Percentiles rank a stretch among this genome's conserved stretches.
phyloP scores from a whole-genome alignment of 2,113 vertebrate genomes.

The Diglossa brunneiventris region DNA sequence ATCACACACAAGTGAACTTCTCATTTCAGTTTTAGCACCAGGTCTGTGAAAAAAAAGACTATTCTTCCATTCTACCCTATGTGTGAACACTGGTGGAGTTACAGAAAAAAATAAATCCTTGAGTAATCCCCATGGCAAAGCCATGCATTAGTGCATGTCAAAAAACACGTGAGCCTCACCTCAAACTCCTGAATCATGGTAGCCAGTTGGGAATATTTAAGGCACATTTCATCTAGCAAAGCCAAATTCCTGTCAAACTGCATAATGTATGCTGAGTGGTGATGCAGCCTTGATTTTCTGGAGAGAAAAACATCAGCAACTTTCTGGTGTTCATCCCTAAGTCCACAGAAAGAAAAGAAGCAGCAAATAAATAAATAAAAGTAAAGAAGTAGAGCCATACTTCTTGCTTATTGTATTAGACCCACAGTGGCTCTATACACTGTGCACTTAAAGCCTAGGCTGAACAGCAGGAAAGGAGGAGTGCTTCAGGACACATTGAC shows the following conservation, averaged over 20 bases:
- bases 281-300: slow-evolving; percentile 80
- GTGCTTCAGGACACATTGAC: neutral
- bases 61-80: neutral
- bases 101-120: neutral
- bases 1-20: neutral
- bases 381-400: neutral
- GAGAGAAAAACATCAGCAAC: slow-evolving; percentile 89
- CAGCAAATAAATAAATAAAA: neutral
- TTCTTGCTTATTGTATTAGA: neutral
- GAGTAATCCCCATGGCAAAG: neutral
- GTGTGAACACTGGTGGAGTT: neutral
- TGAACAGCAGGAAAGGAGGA: neutral
- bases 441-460: neutral
- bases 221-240: slow-evolving; percentile 84
- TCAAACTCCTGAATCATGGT: slow-evolving; percentile 83
- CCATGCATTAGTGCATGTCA: neutral
- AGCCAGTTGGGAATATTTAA: slow-evolving; percentile 77
- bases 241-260: slow-evolving; percentile 87
- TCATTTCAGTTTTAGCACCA: neutral
- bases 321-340: slow-evolving; percentile 87
- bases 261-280: slow-evolving; percentile 85
- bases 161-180: slow-evolving; percentile 69
- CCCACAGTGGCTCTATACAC: neutral
- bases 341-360: neutral
- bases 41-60: neutral